Evolutionary conservation across 2,113 vertebrate genomes (phyloP).

Genomic region (Cynopterus brachyotis): DNA sequence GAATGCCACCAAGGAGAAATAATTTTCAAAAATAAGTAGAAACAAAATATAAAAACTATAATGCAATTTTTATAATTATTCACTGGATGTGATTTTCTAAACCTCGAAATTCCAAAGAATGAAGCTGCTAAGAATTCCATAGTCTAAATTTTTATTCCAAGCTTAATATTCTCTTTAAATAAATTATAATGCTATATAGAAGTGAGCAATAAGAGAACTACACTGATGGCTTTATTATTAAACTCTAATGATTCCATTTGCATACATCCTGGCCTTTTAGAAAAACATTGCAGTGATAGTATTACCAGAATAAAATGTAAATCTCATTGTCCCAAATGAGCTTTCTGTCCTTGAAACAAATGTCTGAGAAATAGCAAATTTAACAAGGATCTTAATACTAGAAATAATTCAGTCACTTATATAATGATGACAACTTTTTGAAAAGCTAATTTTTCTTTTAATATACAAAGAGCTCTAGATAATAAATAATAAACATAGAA

Average conservation of each 20-base stretch:
- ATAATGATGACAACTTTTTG: neutral
- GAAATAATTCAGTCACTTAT: neutral
- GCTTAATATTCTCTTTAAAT: neutral
- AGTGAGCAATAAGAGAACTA: neutral
- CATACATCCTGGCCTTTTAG: neutral
- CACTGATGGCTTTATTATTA: neutral
- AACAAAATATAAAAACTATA: neutral
- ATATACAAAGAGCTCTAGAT: neutral
- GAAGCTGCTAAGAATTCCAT: neutral
- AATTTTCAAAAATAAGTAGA: neutral
- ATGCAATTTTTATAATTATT: neutral
- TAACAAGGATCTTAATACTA: neutral
- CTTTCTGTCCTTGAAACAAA: neutral
- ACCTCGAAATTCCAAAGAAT: neutral
- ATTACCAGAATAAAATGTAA: neutral
- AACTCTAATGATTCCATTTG: neutral
- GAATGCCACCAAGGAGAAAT: neutral
- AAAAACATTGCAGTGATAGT: neutral
- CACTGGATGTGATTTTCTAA: neutral
- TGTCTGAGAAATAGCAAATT: neutral
- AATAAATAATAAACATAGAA: neutral
- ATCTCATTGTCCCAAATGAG: neutral
- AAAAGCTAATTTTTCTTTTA: neutral
- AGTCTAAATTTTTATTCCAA: neutral
- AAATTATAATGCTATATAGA: neutral